These are phyloP conservation scores for Nephotettix cincticeps DNA, from an alignment of 1,140 invertebrate species.

Conservation along the genomic window DNA sequence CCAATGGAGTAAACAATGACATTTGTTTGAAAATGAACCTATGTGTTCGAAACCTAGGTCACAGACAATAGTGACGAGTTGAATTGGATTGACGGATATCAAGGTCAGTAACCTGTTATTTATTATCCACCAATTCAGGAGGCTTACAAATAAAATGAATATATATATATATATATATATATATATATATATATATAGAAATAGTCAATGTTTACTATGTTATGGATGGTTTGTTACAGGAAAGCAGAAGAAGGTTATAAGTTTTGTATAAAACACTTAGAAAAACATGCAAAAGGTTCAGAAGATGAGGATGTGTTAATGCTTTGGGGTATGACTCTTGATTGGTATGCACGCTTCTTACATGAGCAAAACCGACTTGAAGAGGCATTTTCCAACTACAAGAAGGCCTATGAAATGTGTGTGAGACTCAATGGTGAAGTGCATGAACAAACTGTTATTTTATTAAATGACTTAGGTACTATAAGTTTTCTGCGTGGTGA, in stretches of 20 bases:
- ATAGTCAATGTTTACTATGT: no score
- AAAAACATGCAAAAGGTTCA: conserved; percentile 55
- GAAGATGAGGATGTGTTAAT: conserved; percentile 59
- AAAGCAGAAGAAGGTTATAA: conserved; percentile 73
- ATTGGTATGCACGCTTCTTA: conserved; percentile 81
- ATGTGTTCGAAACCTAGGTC: no score
- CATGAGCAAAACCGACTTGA: conserved; percentile 60
- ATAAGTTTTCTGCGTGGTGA: conserved; percentile 65
- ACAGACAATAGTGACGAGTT: no score
- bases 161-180: no score
- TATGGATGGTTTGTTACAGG: conserved; percentile 44
- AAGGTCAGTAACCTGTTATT: no score
- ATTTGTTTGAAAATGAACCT: no score
- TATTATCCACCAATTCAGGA: no score
- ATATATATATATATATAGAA: no score
- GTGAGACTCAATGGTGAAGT: conserved; percentile 59
- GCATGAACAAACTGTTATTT: conserved; percentile 70
- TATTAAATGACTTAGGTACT: conserved; percentile 85
- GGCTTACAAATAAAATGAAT: no score
- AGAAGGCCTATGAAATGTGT: conserved; percentile 68
- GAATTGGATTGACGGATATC: no score
- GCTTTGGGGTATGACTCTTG: conserved; percentile 68
- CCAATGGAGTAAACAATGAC: no score
- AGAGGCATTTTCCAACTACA: conserved; percentile 66
- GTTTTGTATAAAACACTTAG: conserved; percentile 70